Evolutionary conservation across 1,140 invertebrate species (phyloP).

Genomic region (Drosophila murphyi): DNA sequence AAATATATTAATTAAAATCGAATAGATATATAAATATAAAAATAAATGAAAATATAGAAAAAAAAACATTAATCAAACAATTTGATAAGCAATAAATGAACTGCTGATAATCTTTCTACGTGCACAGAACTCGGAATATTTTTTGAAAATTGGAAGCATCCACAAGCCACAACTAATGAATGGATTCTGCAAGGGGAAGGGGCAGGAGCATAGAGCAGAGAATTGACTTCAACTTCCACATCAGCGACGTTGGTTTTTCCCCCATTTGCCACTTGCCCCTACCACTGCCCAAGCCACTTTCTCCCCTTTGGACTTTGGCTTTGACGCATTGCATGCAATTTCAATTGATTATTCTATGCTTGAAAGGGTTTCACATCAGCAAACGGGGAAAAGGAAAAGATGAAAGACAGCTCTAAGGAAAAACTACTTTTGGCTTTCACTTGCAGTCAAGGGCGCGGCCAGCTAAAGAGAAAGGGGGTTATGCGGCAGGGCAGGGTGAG

Average conservation of each 20-base stretch:
- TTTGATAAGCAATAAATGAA: constrained; percentile 81
- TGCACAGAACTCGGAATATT: constrained; percentile 24
- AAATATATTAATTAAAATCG: no score
- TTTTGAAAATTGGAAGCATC: constrained; percentile 3
- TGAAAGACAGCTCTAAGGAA: constrained; percentile 67
- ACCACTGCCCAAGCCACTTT: no score
- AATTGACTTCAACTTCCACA: constrained; percentile 7
- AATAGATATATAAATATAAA: no score
- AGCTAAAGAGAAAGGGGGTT: neutral
- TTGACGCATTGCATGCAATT: constrained; percentile 71
- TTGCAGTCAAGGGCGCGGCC: constrained; percentile 45
- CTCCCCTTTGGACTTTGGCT: constrained; percentile 20
- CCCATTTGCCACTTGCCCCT: neutral
- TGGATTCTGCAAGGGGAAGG: neutral
- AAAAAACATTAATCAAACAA: constrained; percentile 78
- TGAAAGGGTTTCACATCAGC: constrained; percentile 49
- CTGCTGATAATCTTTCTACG: constrained; percentile 60
- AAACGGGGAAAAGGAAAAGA: constrained; percentile 42
- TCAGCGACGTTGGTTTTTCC: constrained; percentile 7
- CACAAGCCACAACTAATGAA: constrained; percentile 43
- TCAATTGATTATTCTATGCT: constrained; percentile 75
- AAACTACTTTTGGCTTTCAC: constrained; percentile 75
- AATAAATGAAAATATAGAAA: neutral
- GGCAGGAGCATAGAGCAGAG: neutral
- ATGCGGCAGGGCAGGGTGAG: neutral